Evolutionary conservation across 2,797 vertebrate species (phyloP), one percentile per base, ranked within the genome.

Genomic region (Arnoldichthys spilopterus): DNA sequence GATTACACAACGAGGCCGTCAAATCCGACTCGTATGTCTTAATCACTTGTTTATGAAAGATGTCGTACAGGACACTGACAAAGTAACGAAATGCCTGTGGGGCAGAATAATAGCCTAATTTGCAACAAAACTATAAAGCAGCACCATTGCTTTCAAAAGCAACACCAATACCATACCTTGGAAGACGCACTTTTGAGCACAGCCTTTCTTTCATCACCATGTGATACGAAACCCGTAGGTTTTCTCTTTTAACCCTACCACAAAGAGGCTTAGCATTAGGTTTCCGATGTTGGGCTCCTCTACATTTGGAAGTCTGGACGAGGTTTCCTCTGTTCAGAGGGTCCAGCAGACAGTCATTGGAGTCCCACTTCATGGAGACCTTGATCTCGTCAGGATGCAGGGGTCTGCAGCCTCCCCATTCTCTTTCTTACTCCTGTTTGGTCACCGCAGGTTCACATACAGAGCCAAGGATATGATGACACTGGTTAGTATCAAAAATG

Each of bases 401-500:
- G n/a, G 22, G 16, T 61, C 61, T 51, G 26, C 2, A 11, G 54
- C 15, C 6, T 32, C 56, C 28, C 24, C 64, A 22, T 9, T 40
- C 37, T 40, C 67, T n/a, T n/a, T 72, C 71, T n/a, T 51, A 43
- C 7, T 8, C 26, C 45, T 20, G n/a, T 24, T 69, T 49, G 77
- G 82, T 95, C 95, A 97, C 86, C 95, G 94, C 63, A 98, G 87
- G 82, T 95, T 95, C 47, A 98, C 91, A 0, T 95, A 95, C 1
- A 99, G 92, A 82, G 94, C 87, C 82, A 97, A 76, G 0, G 95
- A 97, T 78, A 94, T 69, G 13, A 97, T 89, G 83, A 95, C 86
- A 45, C 96, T 95, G 80, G 92, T 86, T 74, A 99, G 88, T 84
- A 99, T 95, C 37, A 96, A 20, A 82, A 97, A 99, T 63, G 98